phyloP scores from a whole-genome alignment of 2,797 vertebrate species.

The Ambastaia sidthimunki region DNA sequence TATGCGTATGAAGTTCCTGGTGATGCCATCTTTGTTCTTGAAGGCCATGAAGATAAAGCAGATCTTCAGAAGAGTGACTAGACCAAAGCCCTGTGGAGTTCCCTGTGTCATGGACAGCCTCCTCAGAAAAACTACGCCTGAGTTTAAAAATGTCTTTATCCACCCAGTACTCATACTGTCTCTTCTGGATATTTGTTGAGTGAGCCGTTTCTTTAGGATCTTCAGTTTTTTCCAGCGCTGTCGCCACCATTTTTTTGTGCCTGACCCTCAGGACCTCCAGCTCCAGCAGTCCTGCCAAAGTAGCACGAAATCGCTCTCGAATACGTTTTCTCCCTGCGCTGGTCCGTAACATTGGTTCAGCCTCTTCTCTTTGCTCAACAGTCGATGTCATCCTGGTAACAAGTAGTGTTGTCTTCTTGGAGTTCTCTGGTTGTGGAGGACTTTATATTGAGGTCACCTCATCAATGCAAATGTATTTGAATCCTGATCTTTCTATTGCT shows the following conservation, averaged over 20 bases:
- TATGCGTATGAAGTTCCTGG: neutral
- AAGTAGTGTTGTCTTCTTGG: neutral
- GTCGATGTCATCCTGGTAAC: slow-evolving; percentile 28
- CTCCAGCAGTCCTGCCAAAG: slow-evolving; percentile 65
- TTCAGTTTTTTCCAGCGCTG: slow-evolving; percentile 42
- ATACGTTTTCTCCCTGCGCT: slow-evolving; percentile 47
- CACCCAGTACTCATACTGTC: slow-evolving; percentile 38
- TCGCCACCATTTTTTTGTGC: slow-evolving; percentile 61
- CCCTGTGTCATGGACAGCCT: slow-evolving; percentile 24
- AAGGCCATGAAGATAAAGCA: slow-evolving; percentile 28
- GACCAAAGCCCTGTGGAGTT: neutral
- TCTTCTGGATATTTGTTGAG: neutral
- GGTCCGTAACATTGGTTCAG: slow-evolving; percentile 13
- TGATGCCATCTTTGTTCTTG: neutral
- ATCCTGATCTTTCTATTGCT: neutral
- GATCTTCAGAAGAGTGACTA: slow-evolving; percentile 49
- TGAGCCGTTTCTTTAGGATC: neutral
- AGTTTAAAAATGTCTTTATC: slow-evolving; percentile 34
- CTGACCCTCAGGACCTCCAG: slow-evolving; percentile 62
- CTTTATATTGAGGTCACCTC: slow-evolving; percentile 37
- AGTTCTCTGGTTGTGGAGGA: neutral
- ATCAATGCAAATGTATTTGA: neutral
- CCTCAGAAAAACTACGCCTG: slow-evolving; percentile 53
- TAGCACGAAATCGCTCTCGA: slow-evolving; percentile 60
- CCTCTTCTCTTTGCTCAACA: neutral